These are phyloP conservation scores for Rosalia funebris DNA, from an alignment of 2,888 invertebrate genomes.

Conservation along the genomic window DNA sequence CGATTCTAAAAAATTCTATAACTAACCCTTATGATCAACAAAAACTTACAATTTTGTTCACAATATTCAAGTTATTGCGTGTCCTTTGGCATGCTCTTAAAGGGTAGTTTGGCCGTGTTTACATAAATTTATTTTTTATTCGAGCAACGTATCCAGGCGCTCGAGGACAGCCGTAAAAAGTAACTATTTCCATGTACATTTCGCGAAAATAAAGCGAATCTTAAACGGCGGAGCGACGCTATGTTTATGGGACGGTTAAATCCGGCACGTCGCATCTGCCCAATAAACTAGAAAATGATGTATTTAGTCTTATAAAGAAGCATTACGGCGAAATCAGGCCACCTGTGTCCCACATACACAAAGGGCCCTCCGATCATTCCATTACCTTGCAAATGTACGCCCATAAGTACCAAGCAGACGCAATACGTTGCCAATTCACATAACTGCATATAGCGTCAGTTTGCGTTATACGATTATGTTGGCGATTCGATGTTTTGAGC, in stretches of 20 bases:
- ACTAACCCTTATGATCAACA: no score
- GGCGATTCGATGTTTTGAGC: neutral
- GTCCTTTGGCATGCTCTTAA: no score
- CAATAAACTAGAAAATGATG: constrained; percentile 50
- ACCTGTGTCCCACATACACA: constrained; percentile 46
- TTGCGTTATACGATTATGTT: neutral
- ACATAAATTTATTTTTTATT: no score
- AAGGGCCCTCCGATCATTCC: constrained; percentile 38
- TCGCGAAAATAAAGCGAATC: constrained; percentile 5
- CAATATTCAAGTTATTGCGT: no score
- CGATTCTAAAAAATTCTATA: no score
- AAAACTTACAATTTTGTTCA: no score
- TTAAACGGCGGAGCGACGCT: constrained; percentile 8
- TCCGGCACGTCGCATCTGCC: constrained; percentile 45
- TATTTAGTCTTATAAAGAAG: constrained; percentile 50
- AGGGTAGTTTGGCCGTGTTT: no score
- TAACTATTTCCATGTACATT: neutral
- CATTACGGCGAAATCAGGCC: constrained; percentile 48
- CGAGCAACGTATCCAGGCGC: no score
- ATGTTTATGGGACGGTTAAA: constrained; percentile 24
- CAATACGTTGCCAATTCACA: constrained; percentile 10
- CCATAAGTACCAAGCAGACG: constrained; percentile 14
- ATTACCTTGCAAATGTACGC: constrained; percentile 41
- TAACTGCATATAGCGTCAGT: constrained; percentile 3
- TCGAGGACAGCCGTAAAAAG: no score